Evolutionary conservation across 2,797 vertebrate genomes (phyloP).

Genomic region (Distichodus sexfasciatus): DNA sequence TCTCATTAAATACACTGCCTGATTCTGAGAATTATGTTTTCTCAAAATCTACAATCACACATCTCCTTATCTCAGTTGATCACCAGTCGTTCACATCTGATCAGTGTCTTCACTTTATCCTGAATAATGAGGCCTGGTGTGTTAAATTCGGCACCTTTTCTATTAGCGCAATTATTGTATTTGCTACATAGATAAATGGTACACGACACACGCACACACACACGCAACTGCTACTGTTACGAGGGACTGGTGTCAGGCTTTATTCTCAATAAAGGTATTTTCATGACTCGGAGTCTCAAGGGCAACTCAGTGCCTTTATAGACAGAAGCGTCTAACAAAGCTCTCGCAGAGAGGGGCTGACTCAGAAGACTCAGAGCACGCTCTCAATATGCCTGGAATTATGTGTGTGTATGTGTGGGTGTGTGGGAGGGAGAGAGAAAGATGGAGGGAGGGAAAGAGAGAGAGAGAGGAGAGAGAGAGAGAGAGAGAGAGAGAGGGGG

Average conservation of each 20-base stretch:
- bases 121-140: too few relatives aligned
- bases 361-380: background rate
- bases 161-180: too few relatives aligned
- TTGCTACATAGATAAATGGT: too few relatives aligned
- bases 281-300: background rate
- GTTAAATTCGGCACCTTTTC: too few relatives aligned
- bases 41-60: too few relatives aligned
- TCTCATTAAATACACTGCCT: background rate
- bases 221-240: background rate
- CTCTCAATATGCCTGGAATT: background rate
- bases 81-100: too few relatives aligned
- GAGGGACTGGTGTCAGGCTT: too few relatives aligned
- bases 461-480: conserved; percentile 41
- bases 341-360: too few relatives aligned
- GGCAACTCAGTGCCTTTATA: background rate
- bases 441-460: conserved; percentile 40
- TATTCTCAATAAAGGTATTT: background rate
- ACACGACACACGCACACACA: background rate
- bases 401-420: conserved; percentile 22
- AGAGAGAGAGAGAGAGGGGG: conserved; percentile 34
- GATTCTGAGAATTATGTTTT: background rate
- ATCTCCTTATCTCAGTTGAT: too few relatives aligned
- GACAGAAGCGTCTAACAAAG: background rate
- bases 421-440: too few relatives aligned
- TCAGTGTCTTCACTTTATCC: too few relatives aligned